Evolutionary conservation across 30 jellyfish, hydroid and myxozoan genomes (phyloP).

Genomic region (Mastigias papua): DNA sequence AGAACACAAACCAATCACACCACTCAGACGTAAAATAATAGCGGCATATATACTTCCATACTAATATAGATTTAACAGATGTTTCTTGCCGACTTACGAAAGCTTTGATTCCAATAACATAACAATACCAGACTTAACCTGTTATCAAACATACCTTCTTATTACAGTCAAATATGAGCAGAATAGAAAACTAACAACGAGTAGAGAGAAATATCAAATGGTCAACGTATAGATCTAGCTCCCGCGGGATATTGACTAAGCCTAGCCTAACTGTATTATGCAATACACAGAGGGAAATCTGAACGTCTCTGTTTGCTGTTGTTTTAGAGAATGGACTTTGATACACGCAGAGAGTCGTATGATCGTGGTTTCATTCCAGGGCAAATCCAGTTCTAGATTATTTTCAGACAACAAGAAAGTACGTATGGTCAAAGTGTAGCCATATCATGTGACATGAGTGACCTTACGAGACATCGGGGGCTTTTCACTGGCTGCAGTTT

Average conservation of each 20-base stretch:
- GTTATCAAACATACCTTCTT: no score
- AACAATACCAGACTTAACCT: not conserved
- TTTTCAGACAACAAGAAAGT: not conserved
- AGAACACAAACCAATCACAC: not conserved
- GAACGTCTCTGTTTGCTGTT: not conserved
- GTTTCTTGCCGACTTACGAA: not conserved
- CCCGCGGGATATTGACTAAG: no score
- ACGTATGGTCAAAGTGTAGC: not conserved
- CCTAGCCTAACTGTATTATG: not conserved
- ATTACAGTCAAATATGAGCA: no score
- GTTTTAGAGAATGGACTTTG: conserved; percentile 18
- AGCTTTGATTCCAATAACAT: not conserved
- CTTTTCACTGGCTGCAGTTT: not conserved
- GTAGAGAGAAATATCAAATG: no score
- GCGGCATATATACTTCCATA: no score
- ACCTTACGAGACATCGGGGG: not conserved
- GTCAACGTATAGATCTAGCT: no score
- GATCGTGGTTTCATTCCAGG: not conserved
- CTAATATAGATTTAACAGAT: not conserved
- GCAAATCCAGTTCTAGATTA: not conserved
- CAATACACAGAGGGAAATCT: not conserved
- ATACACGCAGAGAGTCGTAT: not conserved
- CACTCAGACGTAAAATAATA: no score
- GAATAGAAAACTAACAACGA: no score
- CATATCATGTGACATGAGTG: not conserved